Conservation (phyloP, 30 jellyfish, hydroid and myxozoan genomes). For the Mastigias papua region DNA sequence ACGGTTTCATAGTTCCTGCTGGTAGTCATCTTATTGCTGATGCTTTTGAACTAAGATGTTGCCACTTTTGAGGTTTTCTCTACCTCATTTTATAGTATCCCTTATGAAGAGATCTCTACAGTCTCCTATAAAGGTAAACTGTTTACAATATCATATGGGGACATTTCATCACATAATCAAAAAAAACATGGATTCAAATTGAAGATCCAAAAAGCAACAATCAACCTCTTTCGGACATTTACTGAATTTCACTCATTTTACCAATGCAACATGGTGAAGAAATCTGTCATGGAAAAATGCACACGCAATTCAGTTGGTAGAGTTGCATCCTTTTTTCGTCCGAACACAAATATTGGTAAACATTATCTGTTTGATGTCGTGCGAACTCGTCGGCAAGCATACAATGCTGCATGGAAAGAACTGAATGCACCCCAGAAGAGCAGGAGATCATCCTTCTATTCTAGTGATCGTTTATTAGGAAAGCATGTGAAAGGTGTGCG, state of each 20-base stretch:
- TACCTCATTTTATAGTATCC: conserved; percentile 73
- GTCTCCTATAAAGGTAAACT: conserved; percentile 97
- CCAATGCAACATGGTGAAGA: conserved; percentile 95
- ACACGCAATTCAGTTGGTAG: conserved; percentile 91
- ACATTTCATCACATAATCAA: conserved; percentile 73
- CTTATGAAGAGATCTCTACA: conserved; percentile 96
- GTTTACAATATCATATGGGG: conserved; percentile 95
- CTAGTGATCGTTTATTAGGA: conserved; percentile 89
- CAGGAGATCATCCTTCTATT: conserved; percentile 88
- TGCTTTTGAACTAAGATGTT: too few species aligned
- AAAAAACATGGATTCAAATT: conserved; percentile 83
- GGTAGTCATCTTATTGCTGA: too few species aligned
- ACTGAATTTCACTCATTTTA: conserved; percentile 97
- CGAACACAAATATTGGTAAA: conserved; percentile 74
- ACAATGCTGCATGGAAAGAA: conserved; percentile 97
- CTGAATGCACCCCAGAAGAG: conserved; percentile 88
- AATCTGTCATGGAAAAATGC: conserved; percentile 97
- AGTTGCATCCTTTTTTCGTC: conserved; percentile 83
- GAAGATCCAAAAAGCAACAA: conserved; percentile 83
- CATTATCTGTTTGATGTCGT: conserved; percentile 92
- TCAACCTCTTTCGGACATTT: conserved; percentile 93
- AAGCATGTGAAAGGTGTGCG: conserved; percentile 27
- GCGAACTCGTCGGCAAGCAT: conserved; percentile 95
- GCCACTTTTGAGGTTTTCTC: neutral
- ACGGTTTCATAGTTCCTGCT: too few species aligned